These are phyloP conservation scores for Sebastolobus alascanus DNA, from an alignment of 2,797 vertebrate genomes.

Conservation along the genomic window DNA sequence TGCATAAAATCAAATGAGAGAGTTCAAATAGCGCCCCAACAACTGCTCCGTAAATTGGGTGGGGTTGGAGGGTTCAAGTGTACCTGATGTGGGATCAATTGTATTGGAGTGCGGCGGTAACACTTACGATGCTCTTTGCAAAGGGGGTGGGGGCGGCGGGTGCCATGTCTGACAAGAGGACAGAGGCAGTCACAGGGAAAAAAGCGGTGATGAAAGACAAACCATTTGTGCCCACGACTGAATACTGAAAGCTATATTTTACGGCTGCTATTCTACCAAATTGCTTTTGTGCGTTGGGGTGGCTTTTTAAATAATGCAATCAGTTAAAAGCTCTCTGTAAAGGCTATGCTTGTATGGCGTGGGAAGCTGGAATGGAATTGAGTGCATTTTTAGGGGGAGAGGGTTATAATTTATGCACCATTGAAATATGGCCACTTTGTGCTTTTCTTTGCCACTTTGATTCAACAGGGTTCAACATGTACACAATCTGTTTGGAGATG, in stretches of 20 bases:
- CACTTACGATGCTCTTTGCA: slow-evolving; percentile 72
- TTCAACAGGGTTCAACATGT: slow-evolving; percentile 74
- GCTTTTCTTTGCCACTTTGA: slow-evolving; percentile 70
- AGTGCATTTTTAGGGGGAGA: slow-evolving; percentile 78
- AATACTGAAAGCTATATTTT: slow-evolving; percentile 81
- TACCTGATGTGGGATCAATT: slow-evolving; percentile 79
- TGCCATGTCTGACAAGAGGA: slow-evolving; percentile 74
- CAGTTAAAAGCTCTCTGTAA: slow-evolving; percentile 84
- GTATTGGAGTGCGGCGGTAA: slow-evolving; percentile 71
- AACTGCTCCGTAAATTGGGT: slow-evolving; percentile 55
- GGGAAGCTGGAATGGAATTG: slow-evolving; percentile 74
- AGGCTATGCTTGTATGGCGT: slow-evolving; percentile 76
- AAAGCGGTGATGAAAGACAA: slow-evolving; percentile 74
- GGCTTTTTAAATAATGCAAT: slow-evolving; percentile 87
- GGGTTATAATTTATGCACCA: slow-evolving; percentile 81
- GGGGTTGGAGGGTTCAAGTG: slow-evolving; percentile 68
- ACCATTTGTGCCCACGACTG: slow-evolving; percentile 77
- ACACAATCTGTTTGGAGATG: slow-evolving; percentile 68
- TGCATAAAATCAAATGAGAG: slow-evolving; percentile 46
- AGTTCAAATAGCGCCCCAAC: slow-evolving; percentile 37
- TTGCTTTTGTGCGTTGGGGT: slow-evolving; percentile 84
- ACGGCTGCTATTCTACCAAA: slow-evolving; percentile 82
- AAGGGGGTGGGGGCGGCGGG: slow-evolving; percentile 49
- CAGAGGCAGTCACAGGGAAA: slow-evolving; percentile 61
- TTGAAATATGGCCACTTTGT: slow-evolving; percentile 75